Evolutionary conservation across 2,888 invertebrate genomes (phyloP), one percentile per base, ranked within the genome.

Genomic region (Ormia ochracea): DNA sequence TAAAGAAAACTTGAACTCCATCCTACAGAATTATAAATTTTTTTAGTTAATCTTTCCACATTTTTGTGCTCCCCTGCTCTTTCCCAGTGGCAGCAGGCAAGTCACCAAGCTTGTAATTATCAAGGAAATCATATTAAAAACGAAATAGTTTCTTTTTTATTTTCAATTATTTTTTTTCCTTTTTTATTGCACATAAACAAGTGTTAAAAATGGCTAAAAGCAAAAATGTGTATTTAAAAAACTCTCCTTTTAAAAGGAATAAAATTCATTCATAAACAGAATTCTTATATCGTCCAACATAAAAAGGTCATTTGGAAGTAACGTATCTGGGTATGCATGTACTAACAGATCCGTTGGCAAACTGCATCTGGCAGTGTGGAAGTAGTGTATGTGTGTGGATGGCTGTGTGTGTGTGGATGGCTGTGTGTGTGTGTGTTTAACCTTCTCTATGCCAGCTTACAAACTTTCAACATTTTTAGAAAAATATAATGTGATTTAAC

Each of bases 151-250:
- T 3, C 1, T 75, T 23, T 36, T 69, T 76, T 48, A n/a, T 36
- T 61, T 69, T 59, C 33, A 36, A 36, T 66, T 54, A 33, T 43
- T 45, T 56, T 28, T 70, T 17, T n/a, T n/a, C n/a, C n/a, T n/a
- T n/a, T n/a, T n/a, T n/a, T n/a, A n/a, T n/a, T 23, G 1, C 23
- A 5, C 17, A 31, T 17, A 31, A 26, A 52, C 70, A 70, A 59
- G 65, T 79, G 59, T 65, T 59, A 70, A 78, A 74, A 78, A 61
- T 43, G 63, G 74, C 58, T 78, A 58, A 79, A 79, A 79, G 65
- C 65, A 59, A 79, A 70, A 52, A 31, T 70, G 65, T 79, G 74
- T 79, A 38, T 54, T 56, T 56, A 21, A 31, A 33, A 21, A 19
- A 54, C 43, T 56, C 33, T 52, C 54, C 65, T 14, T 6, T 12